phyloP scores from a whole-genome alignment of 2,888 invertebrate species.

The Clistopyga incitator region DNA sequence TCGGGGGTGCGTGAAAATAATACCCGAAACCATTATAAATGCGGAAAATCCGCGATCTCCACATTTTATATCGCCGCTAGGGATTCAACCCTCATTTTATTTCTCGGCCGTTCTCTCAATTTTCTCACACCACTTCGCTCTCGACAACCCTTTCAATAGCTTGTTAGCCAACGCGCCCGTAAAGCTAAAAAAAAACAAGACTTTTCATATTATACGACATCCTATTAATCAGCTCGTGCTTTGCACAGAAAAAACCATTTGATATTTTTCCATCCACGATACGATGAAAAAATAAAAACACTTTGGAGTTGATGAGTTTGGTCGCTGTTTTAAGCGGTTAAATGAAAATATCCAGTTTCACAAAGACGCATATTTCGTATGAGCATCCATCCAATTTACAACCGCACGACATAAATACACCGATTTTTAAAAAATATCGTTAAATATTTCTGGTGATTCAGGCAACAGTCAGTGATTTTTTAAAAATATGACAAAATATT shows the following conservation, averaged over 20 bases:
- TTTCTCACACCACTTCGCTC: not conserved
- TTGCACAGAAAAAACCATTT: not conserved
- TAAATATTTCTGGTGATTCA: too few relatives aligned
- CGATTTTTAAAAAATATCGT: not conserved
- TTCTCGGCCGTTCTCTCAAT: not conserved
- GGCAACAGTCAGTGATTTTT: too few relatives aligned
- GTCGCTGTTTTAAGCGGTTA: not conserved
- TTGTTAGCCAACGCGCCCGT: not conserved
- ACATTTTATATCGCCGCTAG: not conserved
- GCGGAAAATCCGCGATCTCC: not conserved
- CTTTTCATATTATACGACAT: not conserved
- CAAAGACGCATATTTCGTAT: not conserved
- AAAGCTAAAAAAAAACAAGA: conserved; percentile 7
- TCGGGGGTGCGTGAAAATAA: not conserved
- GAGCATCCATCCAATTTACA: not conserved
- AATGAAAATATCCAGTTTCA: not conserved
- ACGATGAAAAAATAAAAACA: not conserved
- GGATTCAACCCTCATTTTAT: not conserved
- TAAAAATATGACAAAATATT: too few relatives aligned
- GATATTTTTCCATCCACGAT: not conserved
- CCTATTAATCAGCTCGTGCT: conserved; percentile 19
- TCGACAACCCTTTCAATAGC: conserved; percentile 11
- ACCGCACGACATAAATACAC: not conserved
- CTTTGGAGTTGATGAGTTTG: not conserved
- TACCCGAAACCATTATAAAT: not conserved